A percentile compares a stretch with the other conserved stretches of the same genome.
These are phyloP conservation scores for Ceuthmochares aereus DNA, from an alignment of 2,113 vertebrate genomes.

Conservation along the genomic window DNA sequence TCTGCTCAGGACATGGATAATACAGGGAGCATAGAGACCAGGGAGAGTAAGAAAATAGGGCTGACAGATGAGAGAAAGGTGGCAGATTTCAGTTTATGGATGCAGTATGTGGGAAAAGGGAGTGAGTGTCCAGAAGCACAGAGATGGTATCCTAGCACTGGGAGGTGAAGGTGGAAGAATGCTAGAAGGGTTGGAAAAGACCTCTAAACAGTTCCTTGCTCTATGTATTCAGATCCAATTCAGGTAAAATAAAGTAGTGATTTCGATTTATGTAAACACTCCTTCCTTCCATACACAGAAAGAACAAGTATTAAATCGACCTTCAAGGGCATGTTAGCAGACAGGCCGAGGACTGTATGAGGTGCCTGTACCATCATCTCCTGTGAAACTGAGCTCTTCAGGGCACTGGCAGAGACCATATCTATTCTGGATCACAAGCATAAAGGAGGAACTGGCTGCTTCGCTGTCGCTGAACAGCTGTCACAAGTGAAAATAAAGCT, in stretches of 20 bases:
- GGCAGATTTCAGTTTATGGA: background rate
- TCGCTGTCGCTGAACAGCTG: conserved; percentile 34
- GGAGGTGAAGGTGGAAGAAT: background rate
- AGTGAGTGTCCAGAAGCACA: background rate
- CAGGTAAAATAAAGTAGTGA: background rate
- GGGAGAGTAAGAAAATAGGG: background rate
- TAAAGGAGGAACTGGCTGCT: background rate
- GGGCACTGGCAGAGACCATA: background rate
- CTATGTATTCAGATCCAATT: background rate
- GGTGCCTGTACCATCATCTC: background rate
- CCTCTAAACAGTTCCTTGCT: background rate
- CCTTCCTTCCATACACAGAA: background rate
- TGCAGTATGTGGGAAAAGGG: background rate
- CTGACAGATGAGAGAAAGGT: background rate
- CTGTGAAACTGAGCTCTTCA: background rate
- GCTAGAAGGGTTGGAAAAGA: background rate
- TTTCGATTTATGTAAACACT: background rate
- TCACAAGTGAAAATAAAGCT: conserved; percentile 52
- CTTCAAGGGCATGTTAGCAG: background rate
- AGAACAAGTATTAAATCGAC: background rate
- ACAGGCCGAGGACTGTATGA: background rate
- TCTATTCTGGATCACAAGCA: background rate
- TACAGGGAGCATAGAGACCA: background rate
- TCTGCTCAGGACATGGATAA: background rate
- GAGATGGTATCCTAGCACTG: background rate